These are phyloP conservation scores for Mustela nigripes DNA, from an alignment of 2,113 vertebrate species.

Conservation along the genomic window DNA sequence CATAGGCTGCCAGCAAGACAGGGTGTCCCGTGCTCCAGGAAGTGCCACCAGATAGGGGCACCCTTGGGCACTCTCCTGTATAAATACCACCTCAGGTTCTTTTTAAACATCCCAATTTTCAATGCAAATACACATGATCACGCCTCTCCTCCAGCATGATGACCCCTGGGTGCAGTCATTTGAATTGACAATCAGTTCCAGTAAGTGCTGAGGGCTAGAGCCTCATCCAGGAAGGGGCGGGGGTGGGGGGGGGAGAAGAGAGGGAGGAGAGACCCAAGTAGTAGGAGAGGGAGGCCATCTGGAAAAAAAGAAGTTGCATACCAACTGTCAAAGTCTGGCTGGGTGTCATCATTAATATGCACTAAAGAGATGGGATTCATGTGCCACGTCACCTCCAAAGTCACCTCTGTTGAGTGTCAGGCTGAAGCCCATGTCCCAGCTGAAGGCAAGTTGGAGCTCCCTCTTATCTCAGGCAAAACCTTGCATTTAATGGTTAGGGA, in stretches of 20 bases:
- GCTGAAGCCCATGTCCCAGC: not conserved
- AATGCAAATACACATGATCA: slow-evolving; percentile 41
- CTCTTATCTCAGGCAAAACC: not conserved
- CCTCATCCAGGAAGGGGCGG: slow-evolving; percentile 59
- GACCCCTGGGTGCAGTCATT: slow-evolving; percentile 68
- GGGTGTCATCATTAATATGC: slow-evolving; percentile 1
- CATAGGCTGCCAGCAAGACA: not conserved
- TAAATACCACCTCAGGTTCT: not conserved
- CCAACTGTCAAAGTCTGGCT: not conserved
- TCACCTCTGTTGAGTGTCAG: not conserved
- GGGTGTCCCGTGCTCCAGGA: not conserved
- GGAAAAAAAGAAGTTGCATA: not conserved
- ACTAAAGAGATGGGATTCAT: not conserved
- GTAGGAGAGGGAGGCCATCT: slow-evolving; percentile 19
- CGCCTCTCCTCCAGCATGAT: slow-evolving; percentile 62
- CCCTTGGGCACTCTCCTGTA: too few relatives aligned
- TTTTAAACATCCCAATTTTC: slow-evolving; percentile 57
- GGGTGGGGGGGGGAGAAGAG: too few relatives aligned
- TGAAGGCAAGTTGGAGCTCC: not conserved
- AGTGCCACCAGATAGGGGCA: not conserved
- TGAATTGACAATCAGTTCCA: slow-evolving; percentile 85
- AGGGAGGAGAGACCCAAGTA: not conserved
- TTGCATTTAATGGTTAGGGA: not conserved
- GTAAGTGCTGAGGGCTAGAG: slow-evolving; percentile 66
- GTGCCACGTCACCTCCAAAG: not conserved